Percentiles rank a stretch among this genome's conserved stretches.
Evolutionary conservation across 2,113 vertebrate genomes (phyloP).

Genomic region (Coryphaenoides rupestris): DNA sequence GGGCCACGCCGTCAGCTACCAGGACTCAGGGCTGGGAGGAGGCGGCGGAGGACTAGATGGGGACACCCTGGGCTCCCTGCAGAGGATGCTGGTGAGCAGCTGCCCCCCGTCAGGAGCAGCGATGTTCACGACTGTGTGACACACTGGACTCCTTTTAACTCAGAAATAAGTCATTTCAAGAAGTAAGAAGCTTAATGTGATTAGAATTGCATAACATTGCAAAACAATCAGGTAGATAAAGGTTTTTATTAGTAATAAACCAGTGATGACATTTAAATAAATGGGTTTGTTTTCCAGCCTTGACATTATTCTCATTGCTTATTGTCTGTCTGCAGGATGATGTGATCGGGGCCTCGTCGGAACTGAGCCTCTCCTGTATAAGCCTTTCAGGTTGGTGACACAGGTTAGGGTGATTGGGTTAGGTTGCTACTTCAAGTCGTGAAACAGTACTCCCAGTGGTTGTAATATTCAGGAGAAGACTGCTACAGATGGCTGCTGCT

Average conservation of each 20-base stretch:
- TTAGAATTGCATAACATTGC: too few species aligned
- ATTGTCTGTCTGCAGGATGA: conserved; percentile 57
- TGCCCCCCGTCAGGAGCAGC: neutral
- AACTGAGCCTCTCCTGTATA: conserved; percentile 75
- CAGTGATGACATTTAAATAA: too few species aligned
- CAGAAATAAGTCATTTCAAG: neutral
- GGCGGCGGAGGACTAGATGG: too few species aligned
- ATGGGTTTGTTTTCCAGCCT: neutral
- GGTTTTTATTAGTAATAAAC: too few species aligned
- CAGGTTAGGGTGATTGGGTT: too few species aligned
- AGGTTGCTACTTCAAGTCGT: too few species aligned
- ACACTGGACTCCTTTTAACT: neutral
- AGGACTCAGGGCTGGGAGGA: conserved; percentile 43
- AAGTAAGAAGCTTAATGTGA: neutral
- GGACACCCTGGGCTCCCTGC: conserved; percentile 49
- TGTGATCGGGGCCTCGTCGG: conserved; percentile 62
- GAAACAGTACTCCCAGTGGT: too few species aligned
- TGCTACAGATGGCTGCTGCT: too few species aligned
- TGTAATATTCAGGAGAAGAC: too few species aligned
- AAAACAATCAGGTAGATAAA: too few species aligned
- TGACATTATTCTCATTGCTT: neutral
- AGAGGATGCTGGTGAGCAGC: conserved; percentile 68
- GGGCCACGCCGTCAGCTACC: conserved; percentile 71
- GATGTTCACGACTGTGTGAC: neutral
- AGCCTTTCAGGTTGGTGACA: conserved; percentile 75